Base-by-base conservation (phyloP, 2,888 invertebrate genomes). In the Sinodicranocentrus sp. region DNA sequence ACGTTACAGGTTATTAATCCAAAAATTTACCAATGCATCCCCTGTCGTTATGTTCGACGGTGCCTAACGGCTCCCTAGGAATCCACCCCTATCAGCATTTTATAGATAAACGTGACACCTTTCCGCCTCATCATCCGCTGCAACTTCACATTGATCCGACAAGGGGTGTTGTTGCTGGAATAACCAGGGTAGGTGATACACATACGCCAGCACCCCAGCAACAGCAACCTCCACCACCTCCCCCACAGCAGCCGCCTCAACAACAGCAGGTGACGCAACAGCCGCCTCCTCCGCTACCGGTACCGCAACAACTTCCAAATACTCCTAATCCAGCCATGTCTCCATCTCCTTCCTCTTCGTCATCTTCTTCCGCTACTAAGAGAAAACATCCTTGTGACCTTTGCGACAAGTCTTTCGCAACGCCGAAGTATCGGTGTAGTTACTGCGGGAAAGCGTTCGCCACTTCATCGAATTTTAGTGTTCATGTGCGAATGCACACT, bases 1-100 rank as follows among this genome's bases (percentile, higher is more conserved):
- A n/a, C n/a, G n/a, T n/a, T n/a, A n/a, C n/a, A n/a, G n/a, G n/a
- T n/a, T n/a, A n/a, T n/a, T n/a, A n/a, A n/a, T n/a, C 10, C 33
- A 33, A 33, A 33, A 33, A 6, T 10, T 33, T 54, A 61, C 79
- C 72, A 80, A 80, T 80, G 80, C 80, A 80, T 80, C 80, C 80
- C 43, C 72, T 80, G 57, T 80, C 80, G 48, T 43, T 80, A 80
- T 80, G 80, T 52, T 80, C 80, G 26, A 72, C 80, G 48, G 80
- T 80, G 80, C 80, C 80, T 80, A 80, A 80, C 72, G 80, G 80
- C 80, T 80, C 80, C 54, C 67, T 80, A 65, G 80, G 80, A 21
- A 80, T 80, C 28, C 80, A 80, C 72, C 80, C 52, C 21, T 80
- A 80, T 52, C 80, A 80, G 57, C 80, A 80, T 57, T 80, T 80